Percentiles rank a stretch among this genome's conserved stretches.
These are phyloP conservation scores for Podarcis cretensis DNA, from an alignment of 2,113 vertebrate genomes.

Conservation along the genomic window DNA sequence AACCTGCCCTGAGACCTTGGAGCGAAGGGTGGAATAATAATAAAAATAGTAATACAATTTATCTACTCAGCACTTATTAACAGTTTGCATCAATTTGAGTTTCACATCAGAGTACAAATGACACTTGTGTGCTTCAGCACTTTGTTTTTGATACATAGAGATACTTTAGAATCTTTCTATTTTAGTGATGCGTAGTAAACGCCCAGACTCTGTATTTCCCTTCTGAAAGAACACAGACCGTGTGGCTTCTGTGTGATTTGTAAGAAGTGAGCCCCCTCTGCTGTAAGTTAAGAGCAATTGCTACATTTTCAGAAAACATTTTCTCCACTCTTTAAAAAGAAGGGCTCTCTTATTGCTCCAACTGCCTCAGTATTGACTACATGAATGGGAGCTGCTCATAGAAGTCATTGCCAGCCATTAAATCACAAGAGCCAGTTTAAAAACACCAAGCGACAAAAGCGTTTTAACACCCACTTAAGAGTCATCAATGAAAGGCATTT, in stretches of 20 bases:
- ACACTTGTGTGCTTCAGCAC: background rate
- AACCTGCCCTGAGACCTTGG: too few species aligned
- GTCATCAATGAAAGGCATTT: too few species aligned
- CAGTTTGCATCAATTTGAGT: background rate
- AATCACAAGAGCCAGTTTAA: too few species aligned
- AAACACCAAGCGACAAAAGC: too few species aligned
- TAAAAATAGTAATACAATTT: too few species aligned
- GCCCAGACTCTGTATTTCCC: accelerated
- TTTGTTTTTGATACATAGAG: background rate
- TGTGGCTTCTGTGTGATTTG: background rate
- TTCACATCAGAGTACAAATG: background rate
- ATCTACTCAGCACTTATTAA: too few species aligned
- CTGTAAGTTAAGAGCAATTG: slow-evolving; percentile 31
- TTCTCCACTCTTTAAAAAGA: background rate
- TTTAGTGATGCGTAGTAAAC: too few species aligned
- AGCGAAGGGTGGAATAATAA: too few species aligned
- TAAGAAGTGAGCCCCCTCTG: slow-evolving; percentile 53
- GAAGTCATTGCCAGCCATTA: too few species aligned
- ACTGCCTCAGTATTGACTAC: background rate
- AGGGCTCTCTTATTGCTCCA: background rate
- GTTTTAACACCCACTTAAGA: too few species aligned
- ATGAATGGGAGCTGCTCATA: too few species aligned
- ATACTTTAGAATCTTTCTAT: background rate
- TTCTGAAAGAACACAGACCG: accelerated
- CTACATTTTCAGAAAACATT: background rate